A percentile compares a stretch with the other conserved stretches of the same genome.
phyloP scores from a whole-genome alignment of 1,140 invertebrate species.

The Achatina immaculata region DNA sequence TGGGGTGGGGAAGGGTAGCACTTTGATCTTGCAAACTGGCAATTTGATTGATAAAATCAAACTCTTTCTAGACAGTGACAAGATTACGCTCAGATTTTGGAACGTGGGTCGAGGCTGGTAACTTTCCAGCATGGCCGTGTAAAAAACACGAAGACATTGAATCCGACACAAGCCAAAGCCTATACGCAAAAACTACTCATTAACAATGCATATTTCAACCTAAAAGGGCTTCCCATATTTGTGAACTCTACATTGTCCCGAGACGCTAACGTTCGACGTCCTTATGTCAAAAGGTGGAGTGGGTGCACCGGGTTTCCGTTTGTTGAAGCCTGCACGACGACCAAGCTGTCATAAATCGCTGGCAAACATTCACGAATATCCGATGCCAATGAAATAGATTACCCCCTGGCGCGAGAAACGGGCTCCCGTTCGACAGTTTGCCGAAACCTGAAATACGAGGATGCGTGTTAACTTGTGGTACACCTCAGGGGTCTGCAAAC shows the following conservation, averaged over 20 bases:
- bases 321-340: not conserved
- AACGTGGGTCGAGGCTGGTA: too few relatives aligned
- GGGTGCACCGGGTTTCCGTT: slow-evolving; percentile 4
- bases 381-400: not conserved
- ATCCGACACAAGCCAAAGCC: not conserved
- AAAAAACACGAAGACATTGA: too few relatives aligned
- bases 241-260: not conserved
- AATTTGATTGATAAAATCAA: too few relatives aligned
- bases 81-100: too few relatives aligned
- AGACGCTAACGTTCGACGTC: not conserved
- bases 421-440: not conserved
- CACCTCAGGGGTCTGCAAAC: too few relatives aligned
- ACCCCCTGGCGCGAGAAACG: not conserved
- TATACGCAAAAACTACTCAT: not conserved
- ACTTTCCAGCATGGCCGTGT: too few relatives aligned
- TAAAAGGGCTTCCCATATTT: too few relatives aligned
- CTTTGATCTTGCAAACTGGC: too few relatives aligned
- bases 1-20: too few relatives aligned
- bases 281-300: not conserved
- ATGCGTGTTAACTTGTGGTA: not conserved
- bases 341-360: slow-evolving; percentile 3
- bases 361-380: not conserved
- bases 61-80: too few relatives aligned
- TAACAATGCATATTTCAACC: not conserved
- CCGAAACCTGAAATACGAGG: not conserved